These are phyloP conservation scores for Monochamus alternatus DNA, from an alignment of 2,888 invertebrate genomes.

Conservation along the genomic window DNA sequence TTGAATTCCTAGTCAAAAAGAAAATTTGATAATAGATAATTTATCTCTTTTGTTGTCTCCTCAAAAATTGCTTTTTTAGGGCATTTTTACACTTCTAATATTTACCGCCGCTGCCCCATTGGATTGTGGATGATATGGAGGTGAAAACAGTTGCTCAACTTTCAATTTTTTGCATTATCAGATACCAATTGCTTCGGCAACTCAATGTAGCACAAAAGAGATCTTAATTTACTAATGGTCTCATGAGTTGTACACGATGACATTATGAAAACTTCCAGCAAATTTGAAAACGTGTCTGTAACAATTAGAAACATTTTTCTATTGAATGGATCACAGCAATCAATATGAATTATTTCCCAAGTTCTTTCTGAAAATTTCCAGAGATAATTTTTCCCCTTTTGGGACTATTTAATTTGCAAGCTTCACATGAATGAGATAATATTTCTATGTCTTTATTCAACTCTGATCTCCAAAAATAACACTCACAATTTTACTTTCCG, in stretches of 20 bases:
- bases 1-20: not conserved
- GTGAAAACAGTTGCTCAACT: not conserved
- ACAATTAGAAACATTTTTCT: too few species aligned
- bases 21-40: too few species aligned
- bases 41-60: too few species aligned
- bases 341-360: too few species aligned
- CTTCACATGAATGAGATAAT: not conserved
- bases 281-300: too few species aligned
- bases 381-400: not conserved
- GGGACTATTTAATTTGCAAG: conserved; percentile 1
- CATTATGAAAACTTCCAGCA: too few species aligned
- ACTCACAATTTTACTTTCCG: too few species aligned
- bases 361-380: too few species aligned
- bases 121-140: conserved; percentile 9
- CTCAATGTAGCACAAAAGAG: not conserved
- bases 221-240: too few species aligned
- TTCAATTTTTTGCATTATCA: not conserved
- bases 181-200: not conserved
- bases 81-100: not conserved
- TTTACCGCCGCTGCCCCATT: not conserved
- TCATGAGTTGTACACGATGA: too few species aligned
- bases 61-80: not conserved
- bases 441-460: not conserved
- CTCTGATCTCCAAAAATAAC: not conserved
- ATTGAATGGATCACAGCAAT: too few species aligned